Evolutionary conservation across 1,140 invertebrate species (phyloP), one percentile per base, ranked within the genome.

Genomic region (Marisa cornuarietis): DNA sequence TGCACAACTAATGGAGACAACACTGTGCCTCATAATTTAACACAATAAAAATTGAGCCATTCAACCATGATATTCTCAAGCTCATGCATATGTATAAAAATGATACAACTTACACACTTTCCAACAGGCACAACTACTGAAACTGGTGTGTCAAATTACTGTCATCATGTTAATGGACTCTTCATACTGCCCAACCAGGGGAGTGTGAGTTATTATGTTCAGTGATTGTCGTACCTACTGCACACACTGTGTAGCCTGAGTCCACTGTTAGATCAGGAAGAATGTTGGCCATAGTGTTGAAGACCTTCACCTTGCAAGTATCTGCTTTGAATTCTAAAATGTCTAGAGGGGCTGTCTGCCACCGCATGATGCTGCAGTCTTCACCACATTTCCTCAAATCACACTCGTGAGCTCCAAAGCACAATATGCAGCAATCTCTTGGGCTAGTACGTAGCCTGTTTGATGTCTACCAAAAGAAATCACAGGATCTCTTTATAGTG

Each of bases 181-280:
- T 0, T 42, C 31, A 42, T 42, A 42, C 31, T 42, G 31, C 31
- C 31, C 31, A 2, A 42, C 31, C 31, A 42, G 31, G 31, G 31
- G 31, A 42, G 31, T 42, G 6, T 4, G 31, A 4, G 31, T 42
- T 42, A 42, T 42, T 4, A 42, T 58, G 54, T 58, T 58, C 8
- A 58, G 54, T 1, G 54, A 58, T 14, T 58, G 11, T 24, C 76
- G 2, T 77, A 77, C 76, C 76, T 54, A 77, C 68, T 42, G 76
- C 65, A 65, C 76, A 77, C 51, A 77, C 76, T 26, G 42, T 77
- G 76, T 77, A 77, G 76, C 76, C 76, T n/a, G 63, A 52, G 63
- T 77, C 76, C 5, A 68, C n/a, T 24, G 76, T 42, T 42, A 77
- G 49, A 22, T 18, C 8, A 51, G 76, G 76, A 51, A 52, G 68